Conservation (phyloP, 2,888 invertebrate genomes). For the Drosophila merina region DNA sequence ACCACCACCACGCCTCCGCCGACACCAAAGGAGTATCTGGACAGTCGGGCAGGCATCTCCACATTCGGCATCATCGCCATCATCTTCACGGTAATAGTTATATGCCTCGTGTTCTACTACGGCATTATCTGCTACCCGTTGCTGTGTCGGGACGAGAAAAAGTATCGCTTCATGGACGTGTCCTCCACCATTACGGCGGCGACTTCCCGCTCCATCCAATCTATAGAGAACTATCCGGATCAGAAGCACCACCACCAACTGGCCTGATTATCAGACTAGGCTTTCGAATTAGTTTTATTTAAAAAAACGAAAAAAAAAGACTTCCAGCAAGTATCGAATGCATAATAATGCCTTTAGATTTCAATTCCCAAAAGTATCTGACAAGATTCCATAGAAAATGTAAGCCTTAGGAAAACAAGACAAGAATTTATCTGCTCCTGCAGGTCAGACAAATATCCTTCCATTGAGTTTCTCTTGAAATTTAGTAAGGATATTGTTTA, state of each 20-base stretch:
- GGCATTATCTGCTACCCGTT: constrained; percentile 88
- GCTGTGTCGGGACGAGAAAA: constrained; percentile 84
- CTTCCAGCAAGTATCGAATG: constrained; percentile 32
- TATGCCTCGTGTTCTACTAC: constrained; percentile 86
- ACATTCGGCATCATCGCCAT: constrained; percentile 87
- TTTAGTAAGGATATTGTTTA: background rate
- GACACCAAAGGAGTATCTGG: constrained; percentile 81
- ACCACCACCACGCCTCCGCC: constrained; percentile 66
- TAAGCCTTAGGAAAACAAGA: background rate
- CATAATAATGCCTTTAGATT: constrained; percentile 14
- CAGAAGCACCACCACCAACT: constrained; percentile 79
- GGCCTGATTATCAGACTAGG: constrained; percentile 44
- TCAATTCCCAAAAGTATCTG: background rate
- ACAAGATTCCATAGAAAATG: background rate
- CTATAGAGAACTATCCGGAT: constrained; percentile 83
- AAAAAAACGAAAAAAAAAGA: constrained; percentile 30
- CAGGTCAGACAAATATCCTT: background rate
- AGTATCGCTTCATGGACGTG: constrained; percentile 83
- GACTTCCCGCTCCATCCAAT: constrained; percentile 83
- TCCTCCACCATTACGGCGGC: constrained; percentile 83
- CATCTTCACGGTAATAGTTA: constrained; percentile 79
- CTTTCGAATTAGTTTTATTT: constrained; percentile 17
- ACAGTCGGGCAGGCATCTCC: constrained; percentile 84
- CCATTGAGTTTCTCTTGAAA: background rate
- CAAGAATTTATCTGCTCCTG: too few species aligned